Evolutionary conservation across 2,797 vertebrate genomes (phyloP).

Genomic region (Valencia hispanica): DNA sequence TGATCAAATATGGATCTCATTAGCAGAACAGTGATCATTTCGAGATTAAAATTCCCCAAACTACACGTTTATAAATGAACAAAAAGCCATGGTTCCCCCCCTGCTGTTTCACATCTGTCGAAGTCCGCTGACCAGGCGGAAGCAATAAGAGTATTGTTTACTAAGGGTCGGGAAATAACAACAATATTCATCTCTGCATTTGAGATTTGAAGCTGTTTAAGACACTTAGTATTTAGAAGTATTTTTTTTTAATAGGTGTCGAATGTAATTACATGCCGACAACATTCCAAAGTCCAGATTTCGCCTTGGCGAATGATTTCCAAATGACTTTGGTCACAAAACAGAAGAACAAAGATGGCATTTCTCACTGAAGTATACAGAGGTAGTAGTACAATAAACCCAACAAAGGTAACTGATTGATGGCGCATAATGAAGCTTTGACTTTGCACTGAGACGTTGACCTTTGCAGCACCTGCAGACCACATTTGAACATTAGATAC

Average conservation of each 20-base stretch:
- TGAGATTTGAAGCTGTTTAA: not conserved
- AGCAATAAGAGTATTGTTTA: conserved; percentile 51
- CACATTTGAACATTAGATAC: not conserved
- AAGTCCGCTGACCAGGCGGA: conserved; percentile 59
- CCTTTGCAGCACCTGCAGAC: not conserved
- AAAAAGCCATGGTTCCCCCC: not conserved
- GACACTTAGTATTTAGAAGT: not conserved
- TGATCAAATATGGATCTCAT: fast-evolving
- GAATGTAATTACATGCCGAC: not conserved
- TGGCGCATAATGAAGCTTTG: not conserved
- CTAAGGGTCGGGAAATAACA: conserved; percentile 18
- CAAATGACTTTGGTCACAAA: not conserved
- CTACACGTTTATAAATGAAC: not conserved
- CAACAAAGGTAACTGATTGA: not conserved
- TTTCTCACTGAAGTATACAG: not conserved
- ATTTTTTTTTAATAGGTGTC: not conserved
- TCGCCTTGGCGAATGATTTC: not conserved
- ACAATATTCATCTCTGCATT: not conserved
- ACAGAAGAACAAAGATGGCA: not conserved
- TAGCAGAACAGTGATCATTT: fast-evolving
- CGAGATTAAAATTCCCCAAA: fast-evolving
- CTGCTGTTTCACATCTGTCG: conserved; percentile 31
- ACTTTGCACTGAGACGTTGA: not conserved
- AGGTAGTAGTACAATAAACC: not conserved
- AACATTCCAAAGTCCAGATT: not conserved